These are phyloP conservation scores for Oithona nana DNA, from an alignment of 2,888 invertebrate genomes.

Conservation along the genomic window DNA sequence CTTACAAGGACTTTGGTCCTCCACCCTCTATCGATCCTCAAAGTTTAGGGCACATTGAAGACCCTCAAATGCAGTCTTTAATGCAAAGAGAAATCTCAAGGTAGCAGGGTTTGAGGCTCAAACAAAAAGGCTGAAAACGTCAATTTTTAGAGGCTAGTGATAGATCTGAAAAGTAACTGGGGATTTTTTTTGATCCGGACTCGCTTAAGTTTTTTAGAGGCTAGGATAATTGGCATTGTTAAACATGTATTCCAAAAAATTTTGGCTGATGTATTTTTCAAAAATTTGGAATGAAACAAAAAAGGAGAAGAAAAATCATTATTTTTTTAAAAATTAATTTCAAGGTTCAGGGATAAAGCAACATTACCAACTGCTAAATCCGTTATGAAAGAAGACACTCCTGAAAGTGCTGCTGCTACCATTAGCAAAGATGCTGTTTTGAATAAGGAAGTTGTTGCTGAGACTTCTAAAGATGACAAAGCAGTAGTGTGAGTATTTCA, in stretches of 20 bases:
- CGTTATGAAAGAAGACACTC: neutral
- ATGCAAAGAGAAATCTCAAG: constrained; percentile 6
- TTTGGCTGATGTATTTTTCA: too few species aligned
- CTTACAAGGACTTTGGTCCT: constrained; percentile 8
- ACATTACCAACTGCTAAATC: neutral
- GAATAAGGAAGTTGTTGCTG: neutral
- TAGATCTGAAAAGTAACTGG: too few species aligned
- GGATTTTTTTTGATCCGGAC: too few species aligned
- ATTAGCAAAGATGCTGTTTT: neutral
- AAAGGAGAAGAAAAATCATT: too few species aligned
- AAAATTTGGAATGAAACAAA: too few species aligned
- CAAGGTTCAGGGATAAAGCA: neutral
- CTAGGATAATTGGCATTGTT: too few species aligned
- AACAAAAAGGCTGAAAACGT: too few species aligned
- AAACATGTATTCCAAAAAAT: too few species aligned
- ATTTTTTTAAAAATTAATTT: too few species aligned
- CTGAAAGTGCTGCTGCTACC: neutral
- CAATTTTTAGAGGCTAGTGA: too few species aligned
- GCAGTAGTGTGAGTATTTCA: neutral
- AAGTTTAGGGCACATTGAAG: neutral
- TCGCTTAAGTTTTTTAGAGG: too few species aligned
- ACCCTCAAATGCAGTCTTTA: neutral
- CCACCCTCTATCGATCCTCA: neutral
- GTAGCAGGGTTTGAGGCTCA: too few species aligned
- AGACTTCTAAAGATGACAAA: neutral